Conservation (phyloP, 2,113 vertebrate genomes). For the Mungos mungo region DNA sequence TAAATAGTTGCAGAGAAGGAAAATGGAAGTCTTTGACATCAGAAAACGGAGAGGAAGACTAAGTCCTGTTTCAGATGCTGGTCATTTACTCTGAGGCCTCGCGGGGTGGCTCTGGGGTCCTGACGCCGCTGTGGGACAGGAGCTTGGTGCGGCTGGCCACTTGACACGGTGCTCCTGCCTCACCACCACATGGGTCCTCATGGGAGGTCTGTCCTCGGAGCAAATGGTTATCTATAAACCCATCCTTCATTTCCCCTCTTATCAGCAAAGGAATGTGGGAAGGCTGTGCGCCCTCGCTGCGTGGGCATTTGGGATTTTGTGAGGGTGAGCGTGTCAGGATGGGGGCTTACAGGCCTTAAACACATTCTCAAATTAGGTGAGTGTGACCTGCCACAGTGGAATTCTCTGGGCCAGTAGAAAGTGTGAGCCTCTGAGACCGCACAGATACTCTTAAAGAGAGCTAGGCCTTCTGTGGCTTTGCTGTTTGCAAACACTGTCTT, state of each 20-base stretch:
- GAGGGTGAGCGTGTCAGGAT: background rate
- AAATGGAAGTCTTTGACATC: background rate
- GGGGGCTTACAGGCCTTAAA: background rate
- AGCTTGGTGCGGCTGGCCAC: background rate
- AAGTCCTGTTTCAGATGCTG: background rate
- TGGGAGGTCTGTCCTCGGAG: background rate
- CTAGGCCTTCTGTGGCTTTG: background rate
- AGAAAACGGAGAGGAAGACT: background rate
- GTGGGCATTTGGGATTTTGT: background rate
- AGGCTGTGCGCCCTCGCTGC: background rate
- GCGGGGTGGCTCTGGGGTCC: background rate
- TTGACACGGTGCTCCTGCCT: background rate
- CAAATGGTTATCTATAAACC: constrained; percentile 52
- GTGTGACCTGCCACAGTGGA: background rate
- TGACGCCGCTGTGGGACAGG: background rate
- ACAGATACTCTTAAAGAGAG: background rate
- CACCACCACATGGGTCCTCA: background rate
- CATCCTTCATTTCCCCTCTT: constrained; percentile 62
- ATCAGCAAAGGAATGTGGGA: constrained; percentile 51
- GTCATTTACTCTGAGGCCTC: background rate
- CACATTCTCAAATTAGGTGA: background rate
- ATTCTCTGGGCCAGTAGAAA: background rate
- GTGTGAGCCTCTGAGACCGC: background rate
- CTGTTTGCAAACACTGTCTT: background rate
- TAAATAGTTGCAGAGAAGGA: background rate